A percentile compares a stretch with the other conserved stretches of the same genome.
Conservation (phyloP, 2,113 vertebrate species). For the Gila orcuttii region DNA sequence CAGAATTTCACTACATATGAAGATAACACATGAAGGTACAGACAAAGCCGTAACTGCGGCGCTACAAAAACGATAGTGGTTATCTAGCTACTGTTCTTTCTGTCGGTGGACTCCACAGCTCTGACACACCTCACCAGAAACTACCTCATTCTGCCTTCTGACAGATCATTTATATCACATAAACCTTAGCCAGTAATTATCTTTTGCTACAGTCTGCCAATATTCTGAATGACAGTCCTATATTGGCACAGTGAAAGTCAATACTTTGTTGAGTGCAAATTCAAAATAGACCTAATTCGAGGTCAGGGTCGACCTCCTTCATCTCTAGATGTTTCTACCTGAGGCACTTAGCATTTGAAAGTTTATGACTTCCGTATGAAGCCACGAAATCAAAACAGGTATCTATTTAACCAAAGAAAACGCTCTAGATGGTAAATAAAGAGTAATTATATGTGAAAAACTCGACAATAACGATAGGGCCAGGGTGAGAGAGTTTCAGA, state of each 20-base stretch:
- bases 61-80: slow-evolving; percentile 31
- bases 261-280: slow-evolving; percentile 21
- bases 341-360: not conserved
- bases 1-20: slow-evolving; percentile 42
- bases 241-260: slow-evolving; percentile 29
- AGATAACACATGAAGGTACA: slow-evolving; percentile 1
- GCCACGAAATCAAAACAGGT: not conserved
- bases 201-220: slow-evolving; percentile 38
- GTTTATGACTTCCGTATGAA: not conserved
- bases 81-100: slow-evolving; percentile 35
- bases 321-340: not conserved
- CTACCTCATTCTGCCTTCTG: slow-evolving; percentile 9
- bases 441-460: not conserved
- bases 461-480: not conserved
- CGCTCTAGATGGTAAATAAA: not conserved
- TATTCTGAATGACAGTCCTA: slow-evolving; percentile 33
- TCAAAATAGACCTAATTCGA: slow-evolving; percentile 16
- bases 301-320: slow-evolving; percentile 30
- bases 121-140: slow-evolving; percentile 20
- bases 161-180: slow-evolving; percentile 43
- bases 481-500: too few relatives aligned
- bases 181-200: slow-evolving; percentile 34
- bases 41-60: not conserved
- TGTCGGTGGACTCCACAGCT: slow-evolving; percentile 26
- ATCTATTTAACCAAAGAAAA: not conserved